phyloP scores from a whole-genome alignment of 2,113 vertebrate species.

The Gasterosteus nipponicus region DNA sequence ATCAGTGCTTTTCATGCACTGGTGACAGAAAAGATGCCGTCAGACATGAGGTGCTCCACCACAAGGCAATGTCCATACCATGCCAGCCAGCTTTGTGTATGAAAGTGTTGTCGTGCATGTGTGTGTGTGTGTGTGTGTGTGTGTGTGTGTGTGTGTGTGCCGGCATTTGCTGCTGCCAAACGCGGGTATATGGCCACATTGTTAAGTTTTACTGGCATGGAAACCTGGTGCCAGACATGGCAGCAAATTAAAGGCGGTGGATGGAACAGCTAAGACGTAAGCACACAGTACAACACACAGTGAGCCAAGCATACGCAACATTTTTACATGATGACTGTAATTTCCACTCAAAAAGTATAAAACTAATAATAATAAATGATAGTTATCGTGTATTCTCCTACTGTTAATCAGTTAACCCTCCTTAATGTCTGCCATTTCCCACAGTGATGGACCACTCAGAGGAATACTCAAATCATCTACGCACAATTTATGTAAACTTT shows the following conservation, averaged over 20 bases:
- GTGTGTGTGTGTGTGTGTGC: slow-evolving; percentile 5
- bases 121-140: slow-evolving; percentile 3
- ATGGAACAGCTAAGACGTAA: slow-evolving; percentile 31
- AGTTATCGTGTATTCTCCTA: not conserved
- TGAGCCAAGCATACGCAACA: not conserved
- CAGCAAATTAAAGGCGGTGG: slow-evolving; percentile 62
- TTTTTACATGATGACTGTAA: slow-evolving; percentile 27
- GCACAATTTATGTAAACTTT: not conserved
- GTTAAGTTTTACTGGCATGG: slow-evolving; percentile 76
- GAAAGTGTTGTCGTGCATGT: slow-evolving; percentile 17
- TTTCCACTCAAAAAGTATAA: slow-evolving; percentile 7
- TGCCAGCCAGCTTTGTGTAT: slow-evolving; percentile 35
- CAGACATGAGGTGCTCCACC: slow-evolving; percentile 51
- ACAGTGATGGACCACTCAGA: not conserved
- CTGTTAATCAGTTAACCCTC: slow-evolving; percentile 2
- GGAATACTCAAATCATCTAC: not conserved
- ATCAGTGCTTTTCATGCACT: slow-evolving; percentile 70
- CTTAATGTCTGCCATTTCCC: not conserved
- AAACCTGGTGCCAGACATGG: slow-evolving; percentile 55
- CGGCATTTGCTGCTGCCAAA: slow-evolving; percentile 32
- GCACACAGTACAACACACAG: slow-evolving; percentile 25
- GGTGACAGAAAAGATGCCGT: slow-evolving; percentile 62
- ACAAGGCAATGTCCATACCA: slow-evolving; percentile 18
- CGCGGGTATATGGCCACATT: slow-evolving; percentile 53
- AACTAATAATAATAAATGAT: not conserved